phyloP scores from a whole-genome alignment of 2,797 vertebrate species.

The Perdix hodgsoniae region DNA sequence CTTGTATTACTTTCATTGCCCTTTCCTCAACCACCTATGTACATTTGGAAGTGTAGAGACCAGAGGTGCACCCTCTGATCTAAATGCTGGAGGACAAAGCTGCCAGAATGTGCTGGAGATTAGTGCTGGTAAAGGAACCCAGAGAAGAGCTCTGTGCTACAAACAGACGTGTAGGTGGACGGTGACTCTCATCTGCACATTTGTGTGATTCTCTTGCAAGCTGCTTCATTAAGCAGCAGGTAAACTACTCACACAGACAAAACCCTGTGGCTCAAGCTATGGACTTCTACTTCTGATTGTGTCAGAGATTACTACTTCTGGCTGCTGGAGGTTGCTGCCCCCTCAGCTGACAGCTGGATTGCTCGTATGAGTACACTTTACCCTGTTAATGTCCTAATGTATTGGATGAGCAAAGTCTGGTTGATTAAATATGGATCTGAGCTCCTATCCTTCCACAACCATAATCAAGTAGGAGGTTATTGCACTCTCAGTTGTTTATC shows the following conservation, averaged over 20 bases:
- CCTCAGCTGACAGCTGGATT: neutral
- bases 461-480: neutral
- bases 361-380: rapidly evolving
- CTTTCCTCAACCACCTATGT: neutral
- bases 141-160: neutral
- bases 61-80: rapidly evolving
- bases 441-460: neutral
- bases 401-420: neutral
- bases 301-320: neutral
- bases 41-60: neutral
- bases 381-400: neutral
- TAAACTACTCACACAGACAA: neutral
- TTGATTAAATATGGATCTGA: neutral
- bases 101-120: neutral
- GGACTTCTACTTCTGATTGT: neutral
- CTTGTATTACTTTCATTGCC: neutral
- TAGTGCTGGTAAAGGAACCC: neutral
- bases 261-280: neutral
- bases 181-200: neutral
- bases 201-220: neutral
- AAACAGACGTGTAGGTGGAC: neutral
- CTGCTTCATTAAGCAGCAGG: neutral
- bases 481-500: neutral
- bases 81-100: neutral
- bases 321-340: neutral